Evolutionary conservation across 1,140 invertebrate species (phyloP), one percentile per base, ranked within the genome.

Genomic region (Amyelois transitella): DNA sequence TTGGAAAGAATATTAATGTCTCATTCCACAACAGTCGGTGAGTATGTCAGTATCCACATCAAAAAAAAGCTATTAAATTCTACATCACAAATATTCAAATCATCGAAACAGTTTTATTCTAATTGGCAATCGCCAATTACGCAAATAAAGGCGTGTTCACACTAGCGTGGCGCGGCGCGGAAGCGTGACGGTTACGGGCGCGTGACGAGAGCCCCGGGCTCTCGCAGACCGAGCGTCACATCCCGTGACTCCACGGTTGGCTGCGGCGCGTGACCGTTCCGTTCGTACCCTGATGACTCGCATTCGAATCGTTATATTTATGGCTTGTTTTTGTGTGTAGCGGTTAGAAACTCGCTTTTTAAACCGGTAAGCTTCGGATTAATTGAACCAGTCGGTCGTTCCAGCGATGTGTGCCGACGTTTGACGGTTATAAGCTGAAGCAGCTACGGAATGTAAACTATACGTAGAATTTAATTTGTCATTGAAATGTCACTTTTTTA

Each of bases 211-310:
- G 51, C 53, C 24, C 17, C 38, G 38, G 54, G n/a, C n/a, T n/a
- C n/a, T n/a, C n/a, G n/a, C n/a, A 20, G 47, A 32, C 52, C 54
- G 53, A 60, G 43, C 66, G 67, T 66, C 58, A 71, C 62, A 32
- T 56, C 50, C 60, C 66, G 70, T 70, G 70, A 75, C 74, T 70
- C 49, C 62, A 51, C 68, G 65, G 54, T 69, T 64, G 60, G 57
- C 64, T 66, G 58, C 63, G 53, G 63, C 63, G 72, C 75, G 70
- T 81, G 75, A 81, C 77, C 70, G 77, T 78, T 81, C 77, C 79
- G 77, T 77, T 72, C 67, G 68, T 58, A 69, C 53, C 64, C 62
- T 58, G 58, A 64, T 70, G 65, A 68, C 64, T 70, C 57, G 65
- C 61, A 64, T 69, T 62, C 55, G 61, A 60, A 62, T 57, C 62